These are phyloP conservation scores for Chrysochloris asiatica DNA, from an alignment of 2,113 vertebrate genomes.

Conservation along the genomic window DNA sequence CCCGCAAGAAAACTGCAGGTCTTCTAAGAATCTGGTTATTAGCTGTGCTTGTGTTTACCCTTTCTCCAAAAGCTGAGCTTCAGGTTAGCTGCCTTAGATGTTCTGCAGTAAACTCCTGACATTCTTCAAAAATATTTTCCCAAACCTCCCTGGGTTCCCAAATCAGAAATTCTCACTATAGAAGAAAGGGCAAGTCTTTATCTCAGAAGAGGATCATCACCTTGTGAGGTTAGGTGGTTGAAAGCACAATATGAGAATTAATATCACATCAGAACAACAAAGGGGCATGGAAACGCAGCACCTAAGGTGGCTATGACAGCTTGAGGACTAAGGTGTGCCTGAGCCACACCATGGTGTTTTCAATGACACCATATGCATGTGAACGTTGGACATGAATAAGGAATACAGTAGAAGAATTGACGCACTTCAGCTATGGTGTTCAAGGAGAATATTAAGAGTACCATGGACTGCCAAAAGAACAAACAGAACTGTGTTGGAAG, in stretches of 20 bases:
- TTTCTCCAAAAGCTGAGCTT: neutral
- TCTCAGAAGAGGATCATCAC: neutral
- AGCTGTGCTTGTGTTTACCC: neutral
- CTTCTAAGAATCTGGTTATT: neutral
- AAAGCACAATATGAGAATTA: neutral
- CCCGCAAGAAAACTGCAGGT: neutral
- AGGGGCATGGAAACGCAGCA: neutral
- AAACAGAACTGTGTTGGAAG: no score
- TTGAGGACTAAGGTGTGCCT: no score
- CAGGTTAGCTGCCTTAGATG: neutral
- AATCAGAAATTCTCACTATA: neutral
- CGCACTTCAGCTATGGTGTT: no score
- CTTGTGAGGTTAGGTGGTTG: neutral
- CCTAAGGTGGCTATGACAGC: no score
- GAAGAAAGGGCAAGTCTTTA: neutral
- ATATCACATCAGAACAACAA: neutral
- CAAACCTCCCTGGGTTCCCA: neutral
- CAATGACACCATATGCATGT: no score
- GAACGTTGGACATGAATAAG: no score
- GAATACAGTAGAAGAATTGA: no score
- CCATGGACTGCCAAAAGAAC: no score
- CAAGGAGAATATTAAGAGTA: no score
- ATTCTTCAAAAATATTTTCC: neutral
- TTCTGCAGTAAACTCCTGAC: neutral
- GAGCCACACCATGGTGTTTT: no score